Conservation (phyloP, 1,140 invertebrate genomes). For the Monochamus saltuarius region DNA sequence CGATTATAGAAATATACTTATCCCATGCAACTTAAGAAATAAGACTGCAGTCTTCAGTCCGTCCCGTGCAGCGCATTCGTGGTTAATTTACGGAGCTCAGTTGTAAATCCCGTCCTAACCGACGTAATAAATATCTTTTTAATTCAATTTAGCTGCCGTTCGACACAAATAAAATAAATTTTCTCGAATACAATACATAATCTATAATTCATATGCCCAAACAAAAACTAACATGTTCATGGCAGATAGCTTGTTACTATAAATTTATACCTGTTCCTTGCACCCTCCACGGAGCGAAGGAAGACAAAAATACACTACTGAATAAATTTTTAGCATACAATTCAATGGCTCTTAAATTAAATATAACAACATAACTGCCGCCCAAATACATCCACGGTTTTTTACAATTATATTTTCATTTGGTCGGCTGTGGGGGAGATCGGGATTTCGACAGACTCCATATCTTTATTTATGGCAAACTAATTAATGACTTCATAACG, state of each 20-base stretch:
- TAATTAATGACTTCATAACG: too few relatives aligned
- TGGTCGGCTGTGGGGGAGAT: too few relatives aligned
- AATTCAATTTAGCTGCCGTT: conserved; percentile 41
- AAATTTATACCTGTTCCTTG: conserved; percentile 32
- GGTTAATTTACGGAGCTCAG: conserved; percentile 23
- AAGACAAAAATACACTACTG: conserved; percentile 26
- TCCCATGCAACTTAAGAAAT: conserved; percentile 4
- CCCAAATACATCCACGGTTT: conserved; percentile 33
- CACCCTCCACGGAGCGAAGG: conserved; percentile 18
- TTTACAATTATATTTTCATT: too few relatives aligned
- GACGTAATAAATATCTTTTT: conserved; percentile 37
- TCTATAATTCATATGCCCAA: conserved; percentile 45
- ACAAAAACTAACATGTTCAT: conserved; percentile 31
- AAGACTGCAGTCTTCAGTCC: conserved; percentile 3
- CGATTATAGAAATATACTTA: conserved; percentile 8
- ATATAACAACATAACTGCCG: conserved; percentile 43
- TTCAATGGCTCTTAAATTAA: conserved; percentile 21
- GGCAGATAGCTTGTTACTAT: conserved; percentile 33
- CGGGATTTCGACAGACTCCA: too few relatives aligned
- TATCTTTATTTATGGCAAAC: too few relatives aligned
- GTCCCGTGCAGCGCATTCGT: not conserved
- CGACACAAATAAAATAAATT: conserved; percentile 42
- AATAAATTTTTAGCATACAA: conserved; percentile 20
- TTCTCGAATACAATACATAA: conserved; percentile 45
- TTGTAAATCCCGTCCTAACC: conserved; percentile 35